Conservation (phyloP, 2,797 vertebrate genomes). For the Smutsia temminckii region DNA sequence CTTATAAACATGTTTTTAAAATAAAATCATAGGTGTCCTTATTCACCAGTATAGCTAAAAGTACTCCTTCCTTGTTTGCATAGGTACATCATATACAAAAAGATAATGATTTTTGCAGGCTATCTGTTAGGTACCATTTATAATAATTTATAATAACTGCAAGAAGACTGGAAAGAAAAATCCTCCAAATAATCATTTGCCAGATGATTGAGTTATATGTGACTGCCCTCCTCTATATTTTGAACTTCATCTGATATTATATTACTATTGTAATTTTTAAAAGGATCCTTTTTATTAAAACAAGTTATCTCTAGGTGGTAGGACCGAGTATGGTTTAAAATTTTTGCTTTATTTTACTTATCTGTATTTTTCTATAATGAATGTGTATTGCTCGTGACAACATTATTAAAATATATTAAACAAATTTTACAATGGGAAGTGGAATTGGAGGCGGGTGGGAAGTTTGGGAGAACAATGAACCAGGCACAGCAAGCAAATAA, state of each 20-base stretch:
- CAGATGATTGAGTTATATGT: not conserved
- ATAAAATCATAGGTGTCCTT: not conserved
- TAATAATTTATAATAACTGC: not conserved
- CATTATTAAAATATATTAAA: slow-evolving; percentile 1
- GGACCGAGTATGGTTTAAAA: not conserved
- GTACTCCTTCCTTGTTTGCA: not conserved
- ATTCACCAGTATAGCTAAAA: not conserved
- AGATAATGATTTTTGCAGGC: not conserved
- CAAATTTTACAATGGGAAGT: slow-evolving; percentile 50
- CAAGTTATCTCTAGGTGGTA: not conserved
- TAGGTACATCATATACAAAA: not conserved
- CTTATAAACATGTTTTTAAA: not conserved
- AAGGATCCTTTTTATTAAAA: not conserved
- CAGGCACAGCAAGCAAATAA: slow-evolving; percentile 34
- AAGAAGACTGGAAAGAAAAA: not conserved
- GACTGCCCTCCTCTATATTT: not conserved
- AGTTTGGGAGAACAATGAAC: slow-evolving; percentile 30
- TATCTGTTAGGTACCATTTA: not conserved
- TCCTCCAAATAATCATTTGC: too few relatives aligned
- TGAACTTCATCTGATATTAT: not conserved
- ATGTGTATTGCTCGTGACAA: not conserved
- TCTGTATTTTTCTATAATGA: slow-evolving; percentile 47
- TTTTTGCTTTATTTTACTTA: not conserved
- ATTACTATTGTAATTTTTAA: not conserved
- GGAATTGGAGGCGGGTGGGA: not conserved